Percentiles rank a stretch among this genome's conserved stretches.
Conservation (phyloP, 2,888 invertebrate species). For the Dolichomitus sp. region DNA sequence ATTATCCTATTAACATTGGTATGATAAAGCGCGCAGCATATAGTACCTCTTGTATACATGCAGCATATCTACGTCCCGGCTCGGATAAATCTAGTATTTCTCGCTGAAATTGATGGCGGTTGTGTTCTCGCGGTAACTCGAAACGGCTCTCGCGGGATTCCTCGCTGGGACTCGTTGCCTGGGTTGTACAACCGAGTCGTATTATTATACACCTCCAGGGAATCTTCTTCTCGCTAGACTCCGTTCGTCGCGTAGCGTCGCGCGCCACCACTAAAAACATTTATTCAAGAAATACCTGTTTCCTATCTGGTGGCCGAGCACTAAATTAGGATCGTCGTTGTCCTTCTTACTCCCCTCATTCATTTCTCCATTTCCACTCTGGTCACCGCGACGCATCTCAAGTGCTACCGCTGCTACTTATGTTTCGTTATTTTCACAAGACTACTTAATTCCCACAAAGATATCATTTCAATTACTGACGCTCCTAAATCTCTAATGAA, state of each 20-base stretch:
- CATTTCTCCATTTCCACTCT: slow-evolving; percentile 15
- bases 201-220: slow-evolving; percentile 55
- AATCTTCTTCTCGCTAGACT: slow-evolving; percentile 47
- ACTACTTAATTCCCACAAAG: slow-evolving; percentile 24
- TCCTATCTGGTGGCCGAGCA: slow-evolving; percentile 71
- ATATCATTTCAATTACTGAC: slow-evolving; percentile 27
- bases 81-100: slow-evolving; percentile 54
- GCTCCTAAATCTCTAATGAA: not conserved
- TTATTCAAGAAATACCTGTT: slow-evolving; percentile 72
- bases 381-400: slow-evolving; percentile 29
- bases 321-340: slow-evolving; percentile 70
- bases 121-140: slow-evolving; percentile 54
- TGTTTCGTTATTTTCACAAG: slow-evolving; percentile 60
- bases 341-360: slow-evolving; percentile 24
- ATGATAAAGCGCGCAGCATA: slow-evolving; percentile 11
- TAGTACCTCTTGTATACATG: not conserved
- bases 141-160: slow-evolving; percentile 57
- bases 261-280: slow-evolving; percentile 59
- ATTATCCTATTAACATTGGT: slow-evolving; percentile 45
- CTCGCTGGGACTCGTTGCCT: slow-evolving; percentile 28
- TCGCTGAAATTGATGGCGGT: slow-evolving; percentile 56
- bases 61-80: slow-evolving; percentile 11
- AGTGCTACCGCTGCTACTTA: slow-evolving; percentile 63
- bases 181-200: slow-evolving; percentile 23
- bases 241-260: slow-evolving; percentile 39